phyloP scores from a whole-genome alignment of 2,113 vertebrate species.

The Geococcyx californianus region DNA sequence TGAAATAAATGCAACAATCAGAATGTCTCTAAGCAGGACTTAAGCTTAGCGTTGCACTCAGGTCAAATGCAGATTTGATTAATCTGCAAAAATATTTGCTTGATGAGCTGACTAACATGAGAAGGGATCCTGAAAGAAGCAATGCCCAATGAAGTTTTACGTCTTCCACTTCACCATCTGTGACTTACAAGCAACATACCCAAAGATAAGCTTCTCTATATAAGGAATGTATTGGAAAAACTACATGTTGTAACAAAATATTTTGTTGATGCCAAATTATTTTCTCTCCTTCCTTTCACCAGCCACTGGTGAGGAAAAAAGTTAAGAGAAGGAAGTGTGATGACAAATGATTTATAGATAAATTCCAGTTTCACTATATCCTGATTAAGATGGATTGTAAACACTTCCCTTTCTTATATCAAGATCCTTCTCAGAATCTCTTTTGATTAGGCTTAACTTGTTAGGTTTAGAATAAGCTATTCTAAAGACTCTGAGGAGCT shows the following conservation, averaged over 20 bases:
- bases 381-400: neutral
- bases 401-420: neutral
- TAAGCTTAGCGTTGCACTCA: neutral
- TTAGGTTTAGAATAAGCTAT: neutral
- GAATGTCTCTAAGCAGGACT: neutral
- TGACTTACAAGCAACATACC: neutral
- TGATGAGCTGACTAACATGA: neutral
- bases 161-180: neutral
- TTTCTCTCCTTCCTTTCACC: neutral
- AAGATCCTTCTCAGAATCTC: neutral
- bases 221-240: neutral
- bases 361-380: neutral
- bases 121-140: neutral
- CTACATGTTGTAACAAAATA: neutral
- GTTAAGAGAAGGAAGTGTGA: neutral
- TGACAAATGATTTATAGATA: neutral
- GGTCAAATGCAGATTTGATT: neutral
- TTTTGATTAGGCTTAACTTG: neutral
- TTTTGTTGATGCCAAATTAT: neutral
- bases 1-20: constrained; percentile 6
- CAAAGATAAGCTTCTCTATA: neutral
- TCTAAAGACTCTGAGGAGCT: neutral
- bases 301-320: neutral
- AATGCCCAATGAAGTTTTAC: neutral
- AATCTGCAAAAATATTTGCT: neutral